Evolutionary conservation across 2,797 vertebrate genomes (phyloP), one percentile per base, ranked within the genome.

Genomic region (Eutrigla gurnardus): DNA sequence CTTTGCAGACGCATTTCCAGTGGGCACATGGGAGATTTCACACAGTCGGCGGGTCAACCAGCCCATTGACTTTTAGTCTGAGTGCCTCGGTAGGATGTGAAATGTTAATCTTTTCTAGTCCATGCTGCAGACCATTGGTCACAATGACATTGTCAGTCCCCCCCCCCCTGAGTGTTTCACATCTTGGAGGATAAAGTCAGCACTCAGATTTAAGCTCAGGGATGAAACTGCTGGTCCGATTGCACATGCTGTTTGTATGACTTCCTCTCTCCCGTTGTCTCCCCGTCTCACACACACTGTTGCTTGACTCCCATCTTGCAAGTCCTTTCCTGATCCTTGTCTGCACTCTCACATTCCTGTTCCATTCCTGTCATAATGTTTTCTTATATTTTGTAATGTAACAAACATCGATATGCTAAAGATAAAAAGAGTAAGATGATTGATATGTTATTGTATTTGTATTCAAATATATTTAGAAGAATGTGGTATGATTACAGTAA

Each of bases 61-160:
- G 63, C 36, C 68, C 76, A 71, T 69, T 86, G 85, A 77, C 80
- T 75, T 83, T 79, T 68, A 75, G 47, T 66, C 60, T 58, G 58
- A 54, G 63, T 61, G 33, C 45, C 71, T 53, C 50, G 12, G n/a
- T 50, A 52, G 71, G 50, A 67, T 55, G 45, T 25, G 35, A 79
- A 81, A 85, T 68, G 64, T 74, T 80, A 57, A 81, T 68, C 71
- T 61, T 77, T 84, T 78, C 71, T 17, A 65, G 65, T 70, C 65
- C 63, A 32, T 53, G 65, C 77, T 69, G 65, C 63, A 83, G 68
- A 83, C 54, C 74, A 78, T 68, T 83, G 84, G 69, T 68, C 69
- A 75, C 72, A 76, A 77, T 67, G 62, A 58, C 64, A 70, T 25
- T 10, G 65, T 75, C 72, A 70, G 50, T 65, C 80, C 75, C 69